Evolutionary conservation across 1,140 invertebrate genomes (phyloP), one percentile per base, ranked within the genome.

Genomic region (Teleopsis dalmanni): DNA sequence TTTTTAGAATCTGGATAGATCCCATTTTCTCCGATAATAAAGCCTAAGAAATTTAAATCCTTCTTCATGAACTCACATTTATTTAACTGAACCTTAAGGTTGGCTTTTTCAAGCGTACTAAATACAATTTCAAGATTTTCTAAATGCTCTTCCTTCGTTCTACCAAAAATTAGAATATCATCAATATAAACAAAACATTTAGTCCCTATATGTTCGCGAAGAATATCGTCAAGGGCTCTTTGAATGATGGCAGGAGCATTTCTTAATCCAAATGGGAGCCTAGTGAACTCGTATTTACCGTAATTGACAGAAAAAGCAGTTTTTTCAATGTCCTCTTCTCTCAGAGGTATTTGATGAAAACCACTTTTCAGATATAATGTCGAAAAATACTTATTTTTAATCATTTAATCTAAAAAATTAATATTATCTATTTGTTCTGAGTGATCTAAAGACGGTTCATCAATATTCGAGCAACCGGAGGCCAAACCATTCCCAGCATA

Each of bases 311-410:
- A 62, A 44, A 72, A 72, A 1, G 67, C 70, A 1, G 69, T 71
- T 45, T 72, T 65, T 37, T 56, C 62, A 42, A 64, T 60, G 7
- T 65, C 60, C 37, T 55, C 34, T 40, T 52, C 44, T 27, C 13
- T 38, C 5, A 71, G 54, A 9, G 52, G 53, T 1, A 72, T 56
- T 55, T 79, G 76, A 56, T 73, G 73, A 53, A 73, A 79, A 4
- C 76, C 77, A 22, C 54, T 58, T 4, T 57, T 57, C 6, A 75
- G 48, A 61, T 78, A 72, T 18, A 78, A 41, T 4, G 65, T 63
- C 6, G 64, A 54, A 48, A 76, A 77, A 46, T 62, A 72, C 40
- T 51, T 60, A 8, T 57, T 49, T 5, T 57, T 62, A n/a, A n/a
- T n/a, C n/a, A n/a, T n/a, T n/a, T n/a, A n/a, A n/a, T n/a, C n/a